Conservation (phyloP, 2,888 invertebrate genomes). For the Tinea pellionella region DNA sequence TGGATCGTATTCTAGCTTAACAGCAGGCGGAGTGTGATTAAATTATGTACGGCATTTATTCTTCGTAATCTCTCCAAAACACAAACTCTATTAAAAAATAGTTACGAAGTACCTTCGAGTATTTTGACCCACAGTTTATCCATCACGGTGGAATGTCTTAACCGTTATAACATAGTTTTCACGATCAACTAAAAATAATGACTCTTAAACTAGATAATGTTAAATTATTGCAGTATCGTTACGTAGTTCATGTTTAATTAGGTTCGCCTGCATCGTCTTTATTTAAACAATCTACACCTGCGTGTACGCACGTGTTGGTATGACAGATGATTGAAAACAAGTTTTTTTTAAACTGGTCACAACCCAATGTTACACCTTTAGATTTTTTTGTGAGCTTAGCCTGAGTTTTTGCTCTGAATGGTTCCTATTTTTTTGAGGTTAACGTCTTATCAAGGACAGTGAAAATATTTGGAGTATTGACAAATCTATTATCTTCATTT, state of each 20-base stretch:
- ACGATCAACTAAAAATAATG: background rate
- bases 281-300: constrained; percentile 27
- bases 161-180: background rate
- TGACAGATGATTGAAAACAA: constrained; percentile 28
- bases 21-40: too few relatives aligned
- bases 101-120: background rate
- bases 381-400: constrained; percentile 16
- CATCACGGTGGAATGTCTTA: background rate
- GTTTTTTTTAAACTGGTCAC: constrained; percentile 18
- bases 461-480: background rate
- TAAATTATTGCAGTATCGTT: background rate
- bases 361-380: constrained; percentile 20
- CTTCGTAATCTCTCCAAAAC: too few relatives aligned
- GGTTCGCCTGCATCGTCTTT: background rate
- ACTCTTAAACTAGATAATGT: background rate
- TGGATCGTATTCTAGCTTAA: too few relatives aligned
- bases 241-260: background rate
- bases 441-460: constrained; percentile 3
- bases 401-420: constrained; percentile 16
- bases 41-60: too few relatives aligned
- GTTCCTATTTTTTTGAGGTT: background rate
- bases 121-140: background rate
- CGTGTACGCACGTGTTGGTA: constrained; percentile 24
- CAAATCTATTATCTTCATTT: background rate
- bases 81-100: background rate